Evolutionary conservation across 1,140 invertebrate species (phyloP).

Genomic region (Bicyclus anynana): DNA sequence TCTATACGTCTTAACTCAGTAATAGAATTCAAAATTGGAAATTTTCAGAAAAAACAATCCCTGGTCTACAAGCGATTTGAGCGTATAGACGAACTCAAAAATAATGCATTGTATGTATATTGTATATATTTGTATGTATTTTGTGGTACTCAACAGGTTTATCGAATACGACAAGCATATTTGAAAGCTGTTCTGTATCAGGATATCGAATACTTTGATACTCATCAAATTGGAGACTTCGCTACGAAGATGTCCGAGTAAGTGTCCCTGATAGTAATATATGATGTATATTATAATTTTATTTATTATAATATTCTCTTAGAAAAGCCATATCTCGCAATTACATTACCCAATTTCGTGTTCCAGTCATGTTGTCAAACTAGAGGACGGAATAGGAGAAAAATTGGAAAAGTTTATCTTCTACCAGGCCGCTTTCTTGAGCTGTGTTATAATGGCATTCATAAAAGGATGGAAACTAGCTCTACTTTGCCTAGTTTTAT

Average conservation of each 20-base stretch:
- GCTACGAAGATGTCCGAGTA: constrained; percentile 90
- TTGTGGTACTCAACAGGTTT: not conserved
- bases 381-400: constrained; percentile 94
- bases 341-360: not conserved
- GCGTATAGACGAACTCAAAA: too few relatives aligned
- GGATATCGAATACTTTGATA: constrained; percentile 92
- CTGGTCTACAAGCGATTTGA: too few relatives aligned
- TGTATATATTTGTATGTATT: not conserved
- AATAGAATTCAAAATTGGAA: too few relatives aligned
- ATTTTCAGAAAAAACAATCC: too few relatives aligned
- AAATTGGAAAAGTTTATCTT: constrained; percentile 90
- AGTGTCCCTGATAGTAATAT: too few relatives aligned
- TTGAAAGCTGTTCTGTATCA: constrained; percentile 81
- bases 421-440: constrained; percentile 83
- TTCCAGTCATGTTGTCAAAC: constrained; percentile 89
- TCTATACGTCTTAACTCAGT: too few relatives aligned
- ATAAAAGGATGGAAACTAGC: constrained; percentile 90
- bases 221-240: constrained; percentile 88
- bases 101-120: too few relatives aligned
- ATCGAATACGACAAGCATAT: constrained; percentile 52
- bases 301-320: too few relatives aligned
- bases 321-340: not conserved
- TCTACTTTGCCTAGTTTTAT: constrained; percentile 86
- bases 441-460: constrained; percentile 85
- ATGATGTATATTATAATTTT: too few relatives aligned